phyloP scores from a whole-genome alignment of 2,797 vertebrate species.

The Catostomus latipinnis region DNA sequence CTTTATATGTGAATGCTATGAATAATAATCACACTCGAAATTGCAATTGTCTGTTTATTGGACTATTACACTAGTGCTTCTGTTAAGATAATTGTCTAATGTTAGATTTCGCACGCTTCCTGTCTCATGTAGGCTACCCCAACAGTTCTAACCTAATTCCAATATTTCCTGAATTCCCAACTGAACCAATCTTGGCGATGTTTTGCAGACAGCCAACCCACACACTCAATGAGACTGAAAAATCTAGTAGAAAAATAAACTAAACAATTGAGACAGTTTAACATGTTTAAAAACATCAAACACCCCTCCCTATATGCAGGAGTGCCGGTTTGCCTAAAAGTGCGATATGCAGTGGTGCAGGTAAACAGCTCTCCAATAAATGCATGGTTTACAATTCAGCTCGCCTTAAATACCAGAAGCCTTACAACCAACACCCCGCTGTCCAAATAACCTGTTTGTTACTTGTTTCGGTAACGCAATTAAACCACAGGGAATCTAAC shows the following conservation, averaged over 20 bases:
- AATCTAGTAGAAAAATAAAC: constrained; percentile 1
- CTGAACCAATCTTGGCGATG: constrained; percentile 15
- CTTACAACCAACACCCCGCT: neutral
- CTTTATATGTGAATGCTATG: neutral
- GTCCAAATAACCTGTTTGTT: constrained; percentile 5
- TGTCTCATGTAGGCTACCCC: neutral
- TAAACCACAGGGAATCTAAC: constrained; percentile 27
- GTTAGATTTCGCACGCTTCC: constrained; percentile 6
- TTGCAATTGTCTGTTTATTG: constrained; percentile 4
- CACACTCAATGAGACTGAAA: constrained; percentile 30
- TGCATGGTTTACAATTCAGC: constrained; percentile 2
- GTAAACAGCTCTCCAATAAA: constrained; percentile 20
- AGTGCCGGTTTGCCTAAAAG: constrained; percentile 15
- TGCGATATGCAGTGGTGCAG: constrained; percentile 6
- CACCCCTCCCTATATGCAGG: neutral
- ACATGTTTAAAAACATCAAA: neutral
- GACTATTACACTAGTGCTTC: neutral
- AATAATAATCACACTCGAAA: neutral
- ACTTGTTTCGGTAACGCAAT: constrained; percentile 42
- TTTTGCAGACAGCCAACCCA: constrained; percentile 42
- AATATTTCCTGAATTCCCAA: constrained; percentile 21
- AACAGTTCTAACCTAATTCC: constrained; percentile 41
- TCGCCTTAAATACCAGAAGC: neutral
- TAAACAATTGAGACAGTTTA: constrained; percentile 1
- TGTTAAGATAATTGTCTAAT: constrained; percentile 9